A percentile compares a stretch with the other conserved stretches of the same genome.
These are phyloP conservation scores for Yponomeuta evonymella DNA, from an alignment of 2,888 invertebrate genomes.

Conservation along the genomic window DNA sequence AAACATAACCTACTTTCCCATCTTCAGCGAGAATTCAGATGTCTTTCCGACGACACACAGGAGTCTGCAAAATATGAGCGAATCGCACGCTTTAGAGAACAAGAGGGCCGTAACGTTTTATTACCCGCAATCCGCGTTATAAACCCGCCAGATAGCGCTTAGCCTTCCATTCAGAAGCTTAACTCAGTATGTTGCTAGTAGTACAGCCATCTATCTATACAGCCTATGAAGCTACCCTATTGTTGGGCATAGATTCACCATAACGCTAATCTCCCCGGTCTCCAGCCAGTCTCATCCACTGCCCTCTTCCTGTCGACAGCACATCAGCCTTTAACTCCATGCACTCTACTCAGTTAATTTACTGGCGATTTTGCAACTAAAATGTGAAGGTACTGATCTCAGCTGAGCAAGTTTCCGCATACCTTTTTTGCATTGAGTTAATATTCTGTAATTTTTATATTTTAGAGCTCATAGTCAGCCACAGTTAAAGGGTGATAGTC, in stretches of 20 bases:
- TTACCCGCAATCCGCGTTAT: slow-evolving; percentile 50
- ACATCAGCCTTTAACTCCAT: too few species aligned
- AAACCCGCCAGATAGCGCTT: slow-evolving; percentile 52
- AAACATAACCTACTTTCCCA: neutral
- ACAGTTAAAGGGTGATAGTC: slow-evolving; percentile 1
- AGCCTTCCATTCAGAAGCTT: neutral
- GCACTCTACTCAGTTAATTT: too few species aligned
- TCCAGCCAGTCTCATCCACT: too few species aligned
- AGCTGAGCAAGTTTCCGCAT: too few species aligned
- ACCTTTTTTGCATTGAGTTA: too few species aligned
- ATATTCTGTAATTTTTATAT: neutral
- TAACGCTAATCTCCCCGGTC: too few species aligned
- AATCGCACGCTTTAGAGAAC: slow-evolving; percentile 28
- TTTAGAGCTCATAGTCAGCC: neutral
- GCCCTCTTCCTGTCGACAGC: too few species aligned
- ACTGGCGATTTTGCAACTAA: too few species aligned
- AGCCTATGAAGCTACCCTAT: too few species aligned
- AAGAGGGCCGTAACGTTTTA: slow-evolving; percentile 63
- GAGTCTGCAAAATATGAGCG: slow-evolving; percentile 34
- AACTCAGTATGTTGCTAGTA: neutral
- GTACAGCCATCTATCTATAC: too few species aligned
- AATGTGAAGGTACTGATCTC: too few species aligned
- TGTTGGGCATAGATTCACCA: too few species aligned
- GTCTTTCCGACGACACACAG: slow-evolving; percentile 24
- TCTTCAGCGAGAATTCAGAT: neutral